Conservation (phyloP, 92 coral and sea anemone genomes). For the Epizoanthus fatuus region DNA sequence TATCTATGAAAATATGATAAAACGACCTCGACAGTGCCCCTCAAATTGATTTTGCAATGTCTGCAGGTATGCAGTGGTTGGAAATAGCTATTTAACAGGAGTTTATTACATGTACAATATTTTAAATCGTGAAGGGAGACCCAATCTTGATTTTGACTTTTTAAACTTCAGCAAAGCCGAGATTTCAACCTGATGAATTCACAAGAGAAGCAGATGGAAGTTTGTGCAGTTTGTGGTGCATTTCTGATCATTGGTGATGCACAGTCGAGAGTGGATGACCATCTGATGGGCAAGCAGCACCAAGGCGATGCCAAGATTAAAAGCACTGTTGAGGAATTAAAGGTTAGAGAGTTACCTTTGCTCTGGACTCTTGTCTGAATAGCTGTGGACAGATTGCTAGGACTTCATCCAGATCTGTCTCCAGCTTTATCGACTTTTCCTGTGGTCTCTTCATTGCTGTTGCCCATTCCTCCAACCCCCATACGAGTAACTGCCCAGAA, state of each 20-base stretch:
- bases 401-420: no score
- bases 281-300: slow-evolving; percentile 96
- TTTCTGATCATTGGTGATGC: slow-evolving; percentile 99
- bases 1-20: no score
- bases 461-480: no score
- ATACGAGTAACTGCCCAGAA: no score
- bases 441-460: no score
- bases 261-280: slow-evolving; percentile 97
- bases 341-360: slow-evolving; percentile 60
- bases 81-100: no score
- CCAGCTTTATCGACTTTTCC: no score
- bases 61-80: no score
- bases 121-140: no score
- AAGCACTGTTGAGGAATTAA: slow-evolving; percentile 92
- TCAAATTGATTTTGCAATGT: no score
- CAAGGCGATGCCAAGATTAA: slow-evolving; percentile 98
- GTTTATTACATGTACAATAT: no score
- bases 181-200: slow-evolving; percentile 86
- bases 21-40: no score
- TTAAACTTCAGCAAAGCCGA: slow-evolving; percentile 62
- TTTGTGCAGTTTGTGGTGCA: slow-evolving; percentile 99
- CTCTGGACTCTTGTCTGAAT: not conserved
- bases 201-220: slow-evolving; percentile 99
- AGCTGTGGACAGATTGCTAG: not conserved
- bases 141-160: not conserved